These are phyloP conservation scores for Cetoscarus ocellatus DNA, from an alignment of 2,797 vertebrate genomes.

Conservation along the genomic window DNA sequence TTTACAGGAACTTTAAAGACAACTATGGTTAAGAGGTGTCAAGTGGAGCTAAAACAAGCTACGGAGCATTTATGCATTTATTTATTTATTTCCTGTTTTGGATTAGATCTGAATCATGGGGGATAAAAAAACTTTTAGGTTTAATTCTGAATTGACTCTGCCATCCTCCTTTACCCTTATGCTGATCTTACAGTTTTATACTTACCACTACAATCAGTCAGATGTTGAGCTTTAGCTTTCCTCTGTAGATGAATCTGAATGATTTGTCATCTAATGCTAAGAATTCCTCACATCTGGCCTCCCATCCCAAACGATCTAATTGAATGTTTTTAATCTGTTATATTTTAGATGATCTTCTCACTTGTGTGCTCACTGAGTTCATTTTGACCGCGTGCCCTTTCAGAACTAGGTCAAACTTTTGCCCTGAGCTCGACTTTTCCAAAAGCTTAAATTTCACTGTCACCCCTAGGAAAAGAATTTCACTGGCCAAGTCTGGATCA, in stretches of 20 bases:
- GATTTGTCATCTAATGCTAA: neutral
- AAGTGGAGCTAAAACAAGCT: neutral
- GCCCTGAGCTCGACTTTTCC: slow-evolving; percentile 41
- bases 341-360: slow-evolving; percentile 7
- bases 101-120: neutral
- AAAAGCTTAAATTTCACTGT: slow-evolving; percentile 40
- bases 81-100: slow-evolving; percentile 1
- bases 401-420: slow-evolving; percentile 53
- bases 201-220: too few species aligned
- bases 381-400: slow-evolving; percentile 43
- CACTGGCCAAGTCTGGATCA: slow-evolving; percentile 30
- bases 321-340: slow-evolving; percentile 11
- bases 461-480: slow-evolving; percentile 32
- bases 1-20: too few species aligned
- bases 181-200: neutral
- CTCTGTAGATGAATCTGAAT: neutral
- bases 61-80: neutral
- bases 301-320: slow-evolving; percentile 10
- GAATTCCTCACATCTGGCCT: neutral
- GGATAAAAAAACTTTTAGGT: neutral
- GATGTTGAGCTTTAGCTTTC: neutral
- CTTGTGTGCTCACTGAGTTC: slow-evolving; percentile 13
- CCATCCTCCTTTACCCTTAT: neutral
- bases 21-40: too few species aligned
- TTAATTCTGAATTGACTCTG: neutral